Evolutionary conservation across 1,140 invertebrate genomes (phyloP), one percentile per base, ranked within the genome.

Genomic region (Procambarus clarkii): DNA sequence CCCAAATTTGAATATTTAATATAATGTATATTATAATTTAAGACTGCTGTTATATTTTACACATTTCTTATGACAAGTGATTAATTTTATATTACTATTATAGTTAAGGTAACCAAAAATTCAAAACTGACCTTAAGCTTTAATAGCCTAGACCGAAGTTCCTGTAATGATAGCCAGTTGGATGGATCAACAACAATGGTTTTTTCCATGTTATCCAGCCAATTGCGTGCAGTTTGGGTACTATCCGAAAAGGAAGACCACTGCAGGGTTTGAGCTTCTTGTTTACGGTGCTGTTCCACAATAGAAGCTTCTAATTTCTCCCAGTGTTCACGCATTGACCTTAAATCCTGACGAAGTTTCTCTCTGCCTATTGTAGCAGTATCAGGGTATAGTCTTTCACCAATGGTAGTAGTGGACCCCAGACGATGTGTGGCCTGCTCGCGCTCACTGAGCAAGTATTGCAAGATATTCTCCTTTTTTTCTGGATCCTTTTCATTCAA

Each of bases 291-390:
- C 93, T 94, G 94, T 86, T 95, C 94, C 54, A 94, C 92, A n/a
- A 95, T 93, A 92, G 93, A 94, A 9, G 93, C 93, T 74, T 95
- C 94, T 18, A 95, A 94, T 60, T 93, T 92, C 77, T 94, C 95
- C 94, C 94, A 95, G 93, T 85, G 93, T 93, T 93, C 93, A 94
- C 97, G 96, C 84, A 97, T 95, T 44, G 95, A 95, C 94, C 97
- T 96, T 91, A 99, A 94, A 93, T 98, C 97, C 92, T 97, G 96
- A 13, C 98, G 95, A 69, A 99, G 97, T 60, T 96, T 96, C 94
- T 99, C 98, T 89, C 98, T 96, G 15, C 98, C 98, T 93, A 96
- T 96, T 46, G 98, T 97, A 4, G 98, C 97, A 5, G 98, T 99
- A 94, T 98, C 98, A 0, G 98, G 97, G 92, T 98, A 96, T 46